phyloP scores from a whole-genome alignment of 2,888 invertebrate genomes.

The Hirtodrosophila trivittata region DNA sequence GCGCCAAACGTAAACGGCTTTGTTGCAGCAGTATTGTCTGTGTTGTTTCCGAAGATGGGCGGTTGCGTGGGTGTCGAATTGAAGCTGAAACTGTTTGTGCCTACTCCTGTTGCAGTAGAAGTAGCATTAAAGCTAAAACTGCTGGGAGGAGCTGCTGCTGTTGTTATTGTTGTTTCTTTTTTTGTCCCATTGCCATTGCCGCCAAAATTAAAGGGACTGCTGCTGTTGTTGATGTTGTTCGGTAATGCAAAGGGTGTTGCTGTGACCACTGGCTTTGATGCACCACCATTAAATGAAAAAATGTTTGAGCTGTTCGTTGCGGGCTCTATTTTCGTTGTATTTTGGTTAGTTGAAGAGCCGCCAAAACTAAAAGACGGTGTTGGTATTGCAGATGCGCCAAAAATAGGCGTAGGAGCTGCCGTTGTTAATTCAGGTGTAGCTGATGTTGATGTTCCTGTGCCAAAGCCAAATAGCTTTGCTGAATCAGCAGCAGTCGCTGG shows the following conservation, averaged over 20 bases:
- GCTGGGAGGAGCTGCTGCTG: conserved; percentile 2
- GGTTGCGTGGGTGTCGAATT: conserved; percentile 12
- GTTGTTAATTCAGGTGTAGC: conserved; percentile 7
- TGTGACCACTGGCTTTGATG: conserved; percentile 23
- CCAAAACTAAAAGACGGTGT: conserved; percentile 17
- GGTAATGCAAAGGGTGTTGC: conserved; percentile 22
- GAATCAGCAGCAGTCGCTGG: conserved; percentile 13
- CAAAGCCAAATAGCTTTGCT: conserved; percentile 38
- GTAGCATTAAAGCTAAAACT: conserved; percentile 25
- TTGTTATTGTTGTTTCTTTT: conserved; percentile 2
- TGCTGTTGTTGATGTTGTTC: conserved; percentile 5
- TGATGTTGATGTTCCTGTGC: conserved; percentile 10
- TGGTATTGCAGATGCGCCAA: conserved; percentile 5
- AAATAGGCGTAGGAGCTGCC: not conserved
- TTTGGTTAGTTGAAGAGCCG: conserved; percentile 3
- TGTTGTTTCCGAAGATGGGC: conserved; percentile 31
- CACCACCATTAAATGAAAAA: conserved; percentile 31
- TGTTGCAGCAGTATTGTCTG: conserved; percentile 9
- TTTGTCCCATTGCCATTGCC: conserved; percentile 13
- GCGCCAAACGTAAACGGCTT: conserved; percentile 51
- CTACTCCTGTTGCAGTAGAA: conserved; percentile 1
- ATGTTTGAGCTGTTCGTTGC: conserved; percentile 11
- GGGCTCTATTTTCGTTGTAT: not conserved
- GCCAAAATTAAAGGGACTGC: conserved; percentile 28
- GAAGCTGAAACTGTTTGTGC: conserved; percentile 21